Evolutionary conservation across 2,797 vertebrate species (phyloP), one percentile per base, ranked within the genome.

Genomic region (Crenichthys baileyi): DNA sequence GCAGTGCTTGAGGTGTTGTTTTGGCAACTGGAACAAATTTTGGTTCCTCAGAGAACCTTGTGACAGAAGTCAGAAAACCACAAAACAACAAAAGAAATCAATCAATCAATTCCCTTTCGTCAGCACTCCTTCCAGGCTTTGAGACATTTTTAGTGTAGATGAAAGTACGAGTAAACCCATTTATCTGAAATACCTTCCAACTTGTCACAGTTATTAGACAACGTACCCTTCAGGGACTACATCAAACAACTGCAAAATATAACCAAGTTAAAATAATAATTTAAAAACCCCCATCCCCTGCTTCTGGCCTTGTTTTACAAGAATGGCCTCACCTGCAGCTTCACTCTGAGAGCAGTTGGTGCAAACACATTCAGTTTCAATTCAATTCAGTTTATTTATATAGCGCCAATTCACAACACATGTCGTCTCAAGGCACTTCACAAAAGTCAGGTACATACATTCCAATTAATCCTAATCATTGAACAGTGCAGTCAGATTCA

Each of bases 201-300:
- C 81, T 76, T 83, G 78, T 85, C 79, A 84, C 46, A 56, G 85
- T 77, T 72, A 88, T 79, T 80, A 87, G 72, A 85, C 80, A 77
- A 77, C 51, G 6, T 73, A 55, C 44, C 72, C 71, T 9, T 29
- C 79, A 75, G 79, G 79, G 61, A 80, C 67, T 26, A 72, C 56
- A 90, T 78, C 60, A 84, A 75, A 83, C 78, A n/a, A n/a, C 78
- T 77, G 71, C 51, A 83, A 58, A 77, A 61, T 50, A 7, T 72
- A 82, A 56, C 72, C 70, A 73, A 75, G 70, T 80, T 80, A n/a
- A 70, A 70, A 46, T 46, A 24, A 44, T 15, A 68, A 13, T 24
- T n/a, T 2, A 78, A 72, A 67, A 77, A 79, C 24, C 77, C 39
- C 61, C 60, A 41, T 61, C 56, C 48, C 20, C 16, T 51, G n/a